These are phyloP conservation scores for Champsocephalus gunnari DNA, from an alignment of 2,797 vertebrate species.

Conservation along the genomic window DNA sequence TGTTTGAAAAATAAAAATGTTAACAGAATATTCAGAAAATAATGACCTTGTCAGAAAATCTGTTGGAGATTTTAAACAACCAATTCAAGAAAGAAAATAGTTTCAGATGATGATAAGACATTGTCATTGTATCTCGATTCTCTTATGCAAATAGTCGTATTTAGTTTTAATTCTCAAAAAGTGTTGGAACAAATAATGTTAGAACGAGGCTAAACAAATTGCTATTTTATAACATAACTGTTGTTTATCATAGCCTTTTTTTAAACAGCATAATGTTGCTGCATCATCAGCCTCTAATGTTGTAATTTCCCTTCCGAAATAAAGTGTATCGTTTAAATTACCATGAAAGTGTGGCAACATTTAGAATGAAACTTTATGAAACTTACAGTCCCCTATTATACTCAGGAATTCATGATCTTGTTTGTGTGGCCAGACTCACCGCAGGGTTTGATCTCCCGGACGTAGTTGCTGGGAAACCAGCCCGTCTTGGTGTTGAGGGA, in stretches of 20 bases:
- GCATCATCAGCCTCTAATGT: background rate
- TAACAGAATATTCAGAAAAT: background rate
- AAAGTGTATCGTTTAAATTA: background rate
- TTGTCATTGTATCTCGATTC: background rate
- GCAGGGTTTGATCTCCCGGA: slow-evolving; percentile 94
- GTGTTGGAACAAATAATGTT: background rate
- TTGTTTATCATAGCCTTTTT: background rate
- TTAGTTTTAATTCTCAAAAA: background rate
- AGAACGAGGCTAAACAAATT: background rate
- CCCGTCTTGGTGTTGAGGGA: slow-evolving; percentile 91
- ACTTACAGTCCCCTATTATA: background rate
- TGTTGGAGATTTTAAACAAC: background rate
- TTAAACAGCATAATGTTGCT: background rate
- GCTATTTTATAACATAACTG: background rate
- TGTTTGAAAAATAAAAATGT: background rate
- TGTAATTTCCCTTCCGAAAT: background rate
- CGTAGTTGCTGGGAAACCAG: slow-evolving; percentile 99
- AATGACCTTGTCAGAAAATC: background rate
- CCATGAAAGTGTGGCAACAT: background rate
- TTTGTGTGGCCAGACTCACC: slow-evolving; percentile 85
- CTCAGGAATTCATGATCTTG: background rate
- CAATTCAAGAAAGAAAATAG: background rate
- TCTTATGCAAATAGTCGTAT: background rate
- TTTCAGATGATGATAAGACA: background rate
- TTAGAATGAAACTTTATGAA: background rate